Base-by-base conservation (phyloP, 1,140 invertebrate species). In the Eueides isabella region DNA sequence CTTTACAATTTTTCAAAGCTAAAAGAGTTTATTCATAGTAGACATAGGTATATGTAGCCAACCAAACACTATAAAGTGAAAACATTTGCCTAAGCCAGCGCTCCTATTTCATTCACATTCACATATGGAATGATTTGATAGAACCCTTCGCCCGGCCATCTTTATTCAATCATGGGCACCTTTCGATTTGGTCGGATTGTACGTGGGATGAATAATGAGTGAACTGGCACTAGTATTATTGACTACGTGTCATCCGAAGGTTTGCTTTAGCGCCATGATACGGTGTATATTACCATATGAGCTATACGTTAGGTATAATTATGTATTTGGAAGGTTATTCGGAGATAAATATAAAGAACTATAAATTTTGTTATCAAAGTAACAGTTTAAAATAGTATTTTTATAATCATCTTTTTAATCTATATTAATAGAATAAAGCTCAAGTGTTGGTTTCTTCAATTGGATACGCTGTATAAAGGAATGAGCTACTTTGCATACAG, bases 101-200 rank as follows among this genome's bases (percentile, higher is more conserved):
- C 48, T 63, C 61, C 16, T 31, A 63, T 63, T 63, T 63, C 29
- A 31, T 63, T 7, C 28, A 12, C 29, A 63, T 63, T 30, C 5
- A 55, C 48, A 55, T 55, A 55, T 26, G 48, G 74, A 71, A 79
- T 80, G 75, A 82, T 82, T 80, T 77, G 78, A 82, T 81, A 76
- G 78, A 72, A 74, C 68, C 72, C 71, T 68, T 68, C 61, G 65
- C 72, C 35, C 61, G 67, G 73, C 75, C 76, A 80, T 80, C 78
- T 80, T 80, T 77, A 80, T 77, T 80, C 72, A 77, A 80, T 80
- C 73, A 75, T 75, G 67, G 71, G 71, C 72, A 80, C 78, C 78
- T 80, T 80, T 77, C 78, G 74, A 74, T 78, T 75, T 67, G 71
- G 64, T 61, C 72, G 61, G 16, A 38, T 29, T 26, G 71, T 30